A percentile compares a stretch with the other conserved stretches of the same genome.
Evolutionary conservation across 2,888 invertebrate species (phyloP).

Genomic region (Eupelmus urozonus): DNA sequence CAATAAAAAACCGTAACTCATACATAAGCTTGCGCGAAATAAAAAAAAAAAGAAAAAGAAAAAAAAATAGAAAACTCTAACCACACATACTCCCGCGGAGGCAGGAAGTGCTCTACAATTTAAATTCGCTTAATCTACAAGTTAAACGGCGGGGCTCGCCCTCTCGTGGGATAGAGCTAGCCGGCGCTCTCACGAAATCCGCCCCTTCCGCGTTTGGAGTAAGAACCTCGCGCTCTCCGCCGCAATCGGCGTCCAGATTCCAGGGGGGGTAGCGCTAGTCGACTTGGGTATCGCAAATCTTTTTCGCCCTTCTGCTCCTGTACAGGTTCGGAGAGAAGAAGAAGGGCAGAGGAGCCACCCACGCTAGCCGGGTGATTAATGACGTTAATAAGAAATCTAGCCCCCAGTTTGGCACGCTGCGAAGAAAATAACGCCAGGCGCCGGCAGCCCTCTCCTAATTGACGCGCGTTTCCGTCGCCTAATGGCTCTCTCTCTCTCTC

Average conservation of each 20-base stretch:
- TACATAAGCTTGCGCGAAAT: not conserved
- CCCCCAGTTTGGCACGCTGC: slow-evolving; percentile 39
- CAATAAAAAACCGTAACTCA: slow-evolving; percentile 8
- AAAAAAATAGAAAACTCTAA: not conserved
- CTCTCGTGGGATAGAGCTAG: slow-evolving; percentile 39
- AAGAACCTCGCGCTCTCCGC: not conserved
- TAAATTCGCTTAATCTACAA: slow-evolving; percentile 51
- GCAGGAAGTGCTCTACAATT: slow-evolving; percentile 41
- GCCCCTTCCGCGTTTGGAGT: slow-evolving; percentile 40
- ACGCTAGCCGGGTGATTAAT: slow-evolving; percentile 66
- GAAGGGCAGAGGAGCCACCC: slow-evolving; percentile 6
- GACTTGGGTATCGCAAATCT: slow-evolving; percentile 49
- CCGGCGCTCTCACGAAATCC: slow-evolving; percentile 47
- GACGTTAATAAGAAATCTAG: slow-evolving; percentile 68
- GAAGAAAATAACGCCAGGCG: no score
- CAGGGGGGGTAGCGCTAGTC: slow-evolving; percentile 4
- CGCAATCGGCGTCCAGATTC: not conserved
- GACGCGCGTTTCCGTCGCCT: slow-evolving; percentile 63
- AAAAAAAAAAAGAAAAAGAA: not conserved
- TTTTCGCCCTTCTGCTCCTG: slow-evolving; percentile 13
- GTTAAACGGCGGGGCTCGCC: no score
- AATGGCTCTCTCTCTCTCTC: slow-evolving; percentile 55
- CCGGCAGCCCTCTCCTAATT: slow-evolving; percentile 53
- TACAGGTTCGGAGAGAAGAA: slow-evolving; percentile 17
- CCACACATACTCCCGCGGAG: not conserved